A percentile compares a stretch with the other conserved stretches of the same genome.
phyloP scores from a whole-genome alignment of 2,113 vertebrate genomes.

The Laticauda colubrina region DNA sequence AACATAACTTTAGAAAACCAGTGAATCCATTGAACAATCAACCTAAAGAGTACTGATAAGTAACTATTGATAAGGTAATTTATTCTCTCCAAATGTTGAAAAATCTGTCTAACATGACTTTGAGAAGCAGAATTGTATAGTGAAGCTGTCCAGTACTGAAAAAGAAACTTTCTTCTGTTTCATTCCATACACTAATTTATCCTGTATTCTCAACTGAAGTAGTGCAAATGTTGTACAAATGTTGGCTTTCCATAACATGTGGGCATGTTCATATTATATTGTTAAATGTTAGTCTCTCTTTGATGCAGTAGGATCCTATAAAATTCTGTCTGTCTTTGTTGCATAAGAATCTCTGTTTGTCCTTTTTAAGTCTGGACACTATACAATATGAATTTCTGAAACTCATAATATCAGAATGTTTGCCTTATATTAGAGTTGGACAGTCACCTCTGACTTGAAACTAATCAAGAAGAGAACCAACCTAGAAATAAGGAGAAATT shows the following conservation, averaged over 20 bases:
- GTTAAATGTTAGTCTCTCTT: not conserved
- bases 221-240: not conserved
- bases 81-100: not conserved
- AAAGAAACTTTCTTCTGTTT: not conserved
- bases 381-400: not conserved
- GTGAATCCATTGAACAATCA: not conserved
- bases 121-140: not conserved
- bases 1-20: not conserved
- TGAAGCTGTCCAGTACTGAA: not conserved
- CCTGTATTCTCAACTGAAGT: not conserved
- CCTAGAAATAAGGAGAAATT: not conserved
- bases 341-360: not conserved
- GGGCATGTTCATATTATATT: not conserved
- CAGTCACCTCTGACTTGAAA: not conserved
- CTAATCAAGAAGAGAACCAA: not conserved
- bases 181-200: not conserved
- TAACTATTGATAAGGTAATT: not conserved
- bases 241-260: not conserved
- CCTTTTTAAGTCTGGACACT: not conserved
- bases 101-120: not conserved
- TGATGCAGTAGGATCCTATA: not conserved
- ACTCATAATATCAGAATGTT: not conserved
- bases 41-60: not conserved
- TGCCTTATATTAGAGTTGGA: not conserved
- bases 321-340: not conserved